Conservation (phyloP, 2,797 vertebrate genomes). For the Peromyscus aztecus region DNA sequence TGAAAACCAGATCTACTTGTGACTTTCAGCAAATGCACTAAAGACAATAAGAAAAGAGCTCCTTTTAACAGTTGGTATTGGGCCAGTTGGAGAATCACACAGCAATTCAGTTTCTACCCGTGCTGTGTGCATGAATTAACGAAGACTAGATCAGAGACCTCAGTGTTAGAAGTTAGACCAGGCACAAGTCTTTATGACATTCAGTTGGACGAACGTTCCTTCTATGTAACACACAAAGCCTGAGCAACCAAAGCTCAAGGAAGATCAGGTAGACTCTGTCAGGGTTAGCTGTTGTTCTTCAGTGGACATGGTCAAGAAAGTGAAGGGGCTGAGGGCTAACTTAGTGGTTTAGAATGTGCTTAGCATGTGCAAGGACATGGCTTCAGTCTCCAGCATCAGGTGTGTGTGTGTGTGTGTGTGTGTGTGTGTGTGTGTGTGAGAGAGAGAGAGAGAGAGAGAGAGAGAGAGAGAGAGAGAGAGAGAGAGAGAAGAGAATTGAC, state of each 20-base stretch:
- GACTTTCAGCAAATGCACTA: background rate
- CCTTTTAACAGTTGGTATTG: background rate
- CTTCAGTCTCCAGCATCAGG: background rate
- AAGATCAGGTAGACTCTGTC: background rate
- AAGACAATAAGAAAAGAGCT: background rate
- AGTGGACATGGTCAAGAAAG: background rate
- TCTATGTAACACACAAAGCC: background rate
- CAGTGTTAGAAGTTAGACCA: background rate
- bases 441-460: no score
- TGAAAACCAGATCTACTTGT: background rate
- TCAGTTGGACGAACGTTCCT: no score
- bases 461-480: no score
- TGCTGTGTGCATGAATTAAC: background rate
- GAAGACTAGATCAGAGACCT: background rate
- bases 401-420: background rate
- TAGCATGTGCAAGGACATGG: background rate
- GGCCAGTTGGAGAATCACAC: background rate
- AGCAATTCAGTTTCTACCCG: background rate
- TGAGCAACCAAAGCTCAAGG: background rate
- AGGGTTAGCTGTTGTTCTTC: background rate
- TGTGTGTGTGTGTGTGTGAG: background rate
- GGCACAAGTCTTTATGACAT: background rate
- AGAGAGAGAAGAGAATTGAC: no score
- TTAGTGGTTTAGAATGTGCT: background rate
- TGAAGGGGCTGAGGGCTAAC: background rate